Percentiles rank a stretch among this genome's conserved stretches.
Conservation (phyloP, 2,888 invertebrate species). For the Rhagium mordax region DNA sequence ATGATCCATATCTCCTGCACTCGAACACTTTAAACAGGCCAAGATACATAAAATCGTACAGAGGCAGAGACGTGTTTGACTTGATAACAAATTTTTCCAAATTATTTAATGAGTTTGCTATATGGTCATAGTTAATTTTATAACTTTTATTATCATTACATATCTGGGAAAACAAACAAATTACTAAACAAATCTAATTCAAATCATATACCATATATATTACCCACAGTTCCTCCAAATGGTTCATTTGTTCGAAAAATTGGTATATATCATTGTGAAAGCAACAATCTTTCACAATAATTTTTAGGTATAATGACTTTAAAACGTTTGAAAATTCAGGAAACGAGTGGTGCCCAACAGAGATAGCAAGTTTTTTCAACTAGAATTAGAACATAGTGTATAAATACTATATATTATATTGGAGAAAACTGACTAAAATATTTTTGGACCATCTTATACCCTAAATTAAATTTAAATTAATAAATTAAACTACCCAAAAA, state of each 20-base stretch:
- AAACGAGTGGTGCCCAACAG: conserved; percentile 27
- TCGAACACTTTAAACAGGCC: conserved; percentile 52
- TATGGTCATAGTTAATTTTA: conserved; percentile 42
- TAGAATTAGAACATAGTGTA: conserved; percentile 37
- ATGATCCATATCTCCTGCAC: conserved; percentile 37
- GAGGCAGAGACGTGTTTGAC: conserved; percentile 49
- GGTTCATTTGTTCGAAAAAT: conserved; percentile 32
- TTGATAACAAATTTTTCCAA: conserved; percentile 53
- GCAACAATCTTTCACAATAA: conserved; percentile 21
- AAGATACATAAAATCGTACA: conserved; percentile 47
- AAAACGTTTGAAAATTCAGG: conserved; percentile 22
- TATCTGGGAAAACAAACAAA: conserved; percentile 34
- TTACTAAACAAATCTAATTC: neutral
- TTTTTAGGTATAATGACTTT: conserved; percentile 39
- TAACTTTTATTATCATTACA: conserved; percentile 33
- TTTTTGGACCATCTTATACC: neutral
- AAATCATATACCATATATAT: neutral
- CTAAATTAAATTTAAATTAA: no score
- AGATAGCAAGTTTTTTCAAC: conserved; percentile 41
- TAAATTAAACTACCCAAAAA: no score
- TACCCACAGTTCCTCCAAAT: conserved; percentile 46
- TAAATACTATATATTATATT: conserved; percentile 2
- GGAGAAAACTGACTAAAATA: neutral
- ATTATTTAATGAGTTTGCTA: conserved; percentile 45
- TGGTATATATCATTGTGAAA: conserved; percentile 25